Base-by-base conservation (phyloP, 2,113 vertebrate species). In the Gasterosteus aculeatus region DNA sequence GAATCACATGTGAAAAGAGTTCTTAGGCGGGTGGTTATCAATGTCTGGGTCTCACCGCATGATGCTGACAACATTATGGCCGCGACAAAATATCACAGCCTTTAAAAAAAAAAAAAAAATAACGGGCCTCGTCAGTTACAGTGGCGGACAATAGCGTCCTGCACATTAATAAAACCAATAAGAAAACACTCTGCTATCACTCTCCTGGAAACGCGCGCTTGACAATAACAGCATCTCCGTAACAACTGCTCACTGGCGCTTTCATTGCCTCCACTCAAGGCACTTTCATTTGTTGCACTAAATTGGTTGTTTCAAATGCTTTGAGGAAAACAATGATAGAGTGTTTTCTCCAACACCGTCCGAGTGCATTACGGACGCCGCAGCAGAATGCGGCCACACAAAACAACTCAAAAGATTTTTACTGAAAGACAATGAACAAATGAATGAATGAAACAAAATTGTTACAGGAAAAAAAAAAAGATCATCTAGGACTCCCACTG, bases 271-370 rank as follows among this genome's bases (percentile, higher is more conserved):
- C 65, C 77, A 85, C 76, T 85, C 83, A 75, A 35, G 60, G 70
- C 57, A 65, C 72, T 88, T 87, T 81, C 79, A 86, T 90, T 91
- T 86, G 88, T 84, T 77, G 77, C 65, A 38, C 59, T 69, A 85
- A 88, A 91, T 81, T 80, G 82, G 72, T 77, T 81, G 83, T 78
- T 88, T 87, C 76, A 81, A 69, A 82, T 70, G 81, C 84, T 86
- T 85, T 82, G 67, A 85, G 78, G 54, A 68, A 82, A 91, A 91
- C 80, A 74, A 70, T 71, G 83, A 91, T 80, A 4, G 15, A 84
- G 86, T 83, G 64, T 77, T 89, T 89, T 73, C 61, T 78, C 85
- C 73, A 86, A 80, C 53, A 80, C 73, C 72, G 78, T 82, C 69
- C 56, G 47, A 80, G 80, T 71, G 68, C 64, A 54, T 89, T 88